A percentile compares a stretch with the other conserved stretches of the same genome.
Evolutionary conservation across 2,797 vertebrate species (phyloP).

Genomic region (Pygocentrus nattereri): DNA sequence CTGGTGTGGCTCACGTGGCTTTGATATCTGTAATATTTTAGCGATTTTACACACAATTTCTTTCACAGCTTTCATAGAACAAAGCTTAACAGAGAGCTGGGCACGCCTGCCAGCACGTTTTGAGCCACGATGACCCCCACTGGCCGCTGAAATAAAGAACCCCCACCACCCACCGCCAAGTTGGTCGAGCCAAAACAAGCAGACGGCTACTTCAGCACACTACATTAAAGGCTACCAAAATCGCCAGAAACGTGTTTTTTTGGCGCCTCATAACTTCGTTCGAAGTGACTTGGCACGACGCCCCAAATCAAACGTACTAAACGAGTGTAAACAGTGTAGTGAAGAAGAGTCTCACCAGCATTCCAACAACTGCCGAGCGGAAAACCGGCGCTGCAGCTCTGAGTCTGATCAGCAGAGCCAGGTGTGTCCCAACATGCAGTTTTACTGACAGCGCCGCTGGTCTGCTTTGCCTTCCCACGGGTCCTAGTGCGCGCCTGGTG

Average conservation of each 20-base stretch:
- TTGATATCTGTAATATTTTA: background rate
- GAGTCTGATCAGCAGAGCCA: conserved; percentile 38
- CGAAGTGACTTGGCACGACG: background rate
- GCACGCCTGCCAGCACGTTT: background rate
- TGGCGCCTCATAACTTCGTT: background rate
- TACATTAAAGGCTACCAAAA: background rate
- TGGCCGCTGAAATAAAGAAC: background rate
- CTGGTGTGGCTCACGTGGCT: background rate
- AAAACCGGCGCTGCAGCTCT: background rate
- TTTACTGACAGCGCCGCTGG: background rate
- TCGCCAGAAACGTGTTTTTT: background rate
- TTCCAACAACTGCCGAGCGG: background rate
- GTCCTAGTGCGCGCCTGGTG: conserved; percentile 44
- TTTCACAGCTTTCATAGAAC: background rate
- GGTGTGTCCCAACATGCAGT: conserved; percentile 52
- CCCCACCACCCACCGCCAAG: background rate
- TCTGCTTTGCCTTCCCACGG: conserved; percentile 6
- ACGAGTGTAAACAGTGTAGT: background rate
- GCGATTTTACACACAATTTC: background rate
- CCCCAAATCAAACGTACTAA: too few relatives aligned
- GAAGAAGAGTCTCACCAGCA: background rate
- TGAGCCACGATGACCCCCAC: background rate
- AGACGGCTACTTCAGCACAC: background rate
- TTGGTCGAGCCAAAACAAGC: background rate
- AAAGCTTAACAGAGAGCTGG: too few relatives aligned